Evolutionary conservation across 1,140 invertebrate genomes (phyloP).

Genomic region (Dendrolimus punctatus): DNA sequence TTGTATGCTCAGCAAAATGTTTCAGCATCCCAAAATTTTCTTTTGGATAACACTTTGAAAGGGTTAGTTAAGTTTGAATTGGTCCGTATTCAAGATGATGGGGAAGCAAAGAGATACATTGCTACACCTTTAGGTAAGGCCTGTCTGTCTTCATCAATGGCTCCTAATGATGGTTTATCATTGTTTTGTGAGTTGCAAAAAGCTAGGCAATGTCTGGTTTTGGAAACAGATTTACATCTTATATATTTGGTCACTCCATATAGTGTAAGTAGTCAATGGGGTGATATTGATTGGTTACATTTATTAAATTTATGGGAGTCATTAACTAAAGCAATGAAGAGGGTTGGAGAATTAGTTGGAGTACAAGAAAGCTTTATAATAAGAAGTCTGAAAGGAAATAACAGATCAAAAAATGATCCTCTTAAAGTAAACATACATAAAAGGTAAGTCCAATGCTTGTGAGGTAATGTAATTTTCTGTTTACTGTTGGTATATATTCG

Average conservation of each 20-base stretch:
- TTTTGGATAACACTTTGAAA: constrained; percentile 48
- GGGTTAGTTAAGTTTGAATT: constrained; percentile 74
- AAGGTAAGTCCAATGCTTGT: constrained; percentile 43
- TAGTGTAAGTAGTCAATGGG: constrained; percentile 84
- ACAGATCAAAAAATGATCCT: constrained; percentile 73
- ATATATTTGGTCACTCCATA: constrained; percentile 95
- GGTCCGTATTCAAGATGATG: constrained; percentile 68
- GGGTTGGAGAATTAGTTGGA: constrained; percentile 93
- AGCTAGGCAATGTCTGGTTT: constrained; percentile 90
- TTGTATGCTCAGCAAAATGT: constrained; percentile 43
- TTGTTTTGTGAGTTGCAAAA: constrained; percentile 93
- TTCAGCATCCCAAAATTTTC: constrained; percentile 33
- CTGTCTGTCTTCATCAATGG: constrained; percentile 92
- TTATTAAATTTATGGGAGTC: constrained; percentile 89
- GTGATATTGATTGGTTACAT: constrained; percentile 90
- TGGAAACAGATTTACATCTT: constrained; percentile 96
- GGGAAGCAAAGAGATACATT: constrained; percentile 74
- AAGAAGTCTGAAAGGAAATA: constrained; percentile 80
- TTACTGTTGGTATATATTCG: background rate
- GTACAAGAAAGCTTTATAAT: constrained; percentile 92
- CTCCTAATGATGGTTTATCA: constrained; percentile 91
- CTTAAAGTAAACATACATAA: constrained; percentile 70
- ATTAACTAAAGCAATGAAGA: constrained; percentile 83
- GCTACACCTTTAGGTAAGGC: constrained; percentile 92
- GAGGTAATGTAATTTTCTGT: background rate